A percentile compares a stretch with the other conserved stretches of the same genome.
phyloP scores from a whole-genome alignment of 2,797 vertebrate genomes.

The Steatocranus sp. region DNA sequence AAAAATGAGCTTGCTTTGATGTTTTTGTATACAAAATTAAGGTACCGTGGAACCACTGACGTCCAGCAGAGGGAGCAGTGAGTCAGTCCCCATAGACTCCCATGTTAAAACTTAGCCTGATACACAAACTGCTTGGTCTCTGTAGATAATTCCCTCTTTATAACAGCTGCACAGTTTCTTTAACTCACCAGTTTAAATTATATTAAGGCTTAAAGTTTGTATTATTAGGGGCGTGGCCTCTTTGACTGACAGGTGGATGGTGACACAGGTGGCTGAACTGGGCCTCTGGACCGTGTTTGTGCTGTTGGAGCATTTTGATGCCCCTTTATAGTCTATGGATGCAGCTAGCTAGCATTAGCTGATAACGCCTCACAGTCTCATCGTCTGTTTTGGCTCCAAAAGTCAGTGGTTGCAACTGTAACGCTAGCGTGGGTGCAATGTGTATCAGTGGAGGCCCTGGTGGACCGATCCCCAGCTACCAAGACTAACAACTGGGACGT shows the following conservation, averaged over 20 bases:
- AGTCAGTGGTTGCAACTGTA: neutral
- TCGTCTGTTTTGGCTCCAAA: neutral
- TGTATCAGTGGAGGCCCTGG: neutral
- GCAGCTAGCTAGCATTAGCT: neutral
- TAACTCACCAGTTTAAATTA: neutral
- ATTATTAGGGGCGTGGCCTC: neutral
- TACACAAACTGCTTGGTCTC: neutral
- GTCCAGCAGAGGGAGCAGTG: neutral
- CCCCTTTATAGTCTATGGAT: neutral
- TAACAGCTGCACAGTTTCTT: neutral
- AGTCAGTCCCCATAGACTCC: neutral
- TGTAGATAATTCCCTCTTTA: neutral
- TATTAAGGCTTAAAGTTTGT: neutral
- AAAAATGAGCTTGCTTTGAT: neutral
- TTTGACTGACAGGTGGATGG: neutral
- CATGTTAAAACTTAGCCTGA: neutral
- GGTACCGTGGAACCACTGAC: neutral
- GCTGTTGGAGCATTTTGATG: neutral
- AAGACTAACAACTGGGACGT: neutral
- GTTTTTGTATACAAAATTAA: neutral
- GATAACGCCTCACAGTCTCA: neutral
- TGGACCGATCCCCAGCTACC: neutral
- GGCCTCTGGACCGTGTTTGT: neutral
- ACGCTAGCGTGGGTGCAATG: neutral
- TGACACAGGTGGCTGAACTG: neutral